Evolutionary conservation across 2,888 invertebrate genomes (phyloP).

Genomic region (Baronia brevicornis): DNA sequence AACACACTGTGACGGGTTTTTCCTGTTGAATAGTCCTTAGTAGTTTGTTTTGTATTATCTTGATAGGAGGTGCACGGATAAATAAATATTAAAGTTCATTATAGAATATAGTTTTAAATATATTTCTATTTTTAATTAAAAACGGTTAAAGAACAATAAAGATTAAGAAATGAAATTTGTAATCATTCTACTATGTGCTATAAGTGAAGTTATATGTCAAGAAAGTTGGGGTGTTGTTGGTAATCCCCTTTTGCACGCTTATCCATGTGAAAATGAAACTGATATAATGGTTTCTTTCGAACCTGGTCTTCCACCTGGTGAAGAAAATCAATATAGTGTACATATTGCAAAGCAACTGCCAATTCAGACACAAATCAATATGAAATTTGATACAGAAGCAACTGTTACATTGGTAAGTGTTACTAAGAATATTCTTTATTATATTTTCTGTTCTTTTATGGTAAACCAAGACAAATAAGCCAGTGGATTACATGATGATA

Average conservation of each 20-base stretch:
- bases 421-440: not conserved
- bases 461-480: not conserved
- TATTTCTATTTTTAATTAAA: too few species aligned
- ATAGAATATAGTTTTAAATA: too few species aligned
- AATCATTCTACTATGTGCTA: too few species aligned
- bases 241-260: slow-evolving; percentile 11
- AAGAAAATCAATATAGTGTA: slow-evolving; percentile 11
- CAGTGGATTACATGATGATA: too few species aligned
- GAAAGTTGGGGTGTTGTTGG: slow-evolving; percentile 11
- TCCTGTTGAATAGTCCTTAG: too few species aligned
- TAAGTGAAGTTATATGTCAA: not conserved
- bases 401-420: slow-evolving; percentile 11
- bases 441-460: not conserved
- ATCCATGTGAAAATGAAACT: slow-evolving; percentile 9
- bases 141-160: not conserved
- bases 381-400: slow-evolving; percentile 13
- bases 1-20: too few species aligned
- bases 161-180: slow-evolving; percentile 2
- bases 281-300: slow-evolving; percentile 6
- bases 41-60: too few species aligned
- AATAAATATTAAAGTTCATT: too few species aligned
- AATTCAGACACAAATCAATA: slow-evolving; percentile 8
- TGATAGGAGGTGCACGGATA: too few species aligned
- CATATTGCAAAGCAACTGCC: slow-evolving; percentile 2
- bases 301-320: slow-evolving; percentile 9